phyloP scores from a whole-genome alignment of 2,888 invertebrate genomes.

The Spodoptera exigua region DNA sequence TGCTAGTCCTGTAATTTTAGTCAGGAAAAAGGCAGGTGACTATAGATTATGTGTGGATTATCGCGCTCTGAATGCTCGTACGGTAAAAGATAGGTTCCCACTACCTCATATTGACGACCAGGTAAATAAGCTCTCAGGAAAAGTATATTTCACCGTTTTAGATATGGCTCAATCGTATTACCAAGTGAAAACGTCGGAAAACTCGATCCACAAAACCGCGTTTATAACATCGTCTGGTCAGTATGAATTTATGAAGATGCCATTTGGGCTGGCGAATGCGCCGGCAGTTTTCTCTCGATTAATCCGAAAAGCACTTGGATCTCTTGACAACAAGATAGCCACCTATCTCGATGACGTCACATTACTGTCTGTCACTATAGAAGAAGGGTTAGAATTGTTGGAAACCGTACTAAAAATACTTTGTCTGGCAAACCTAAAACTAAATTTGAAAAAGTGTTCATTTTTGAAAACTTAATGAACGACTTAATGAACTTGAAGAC shows the following conservation, averaged over 20 bases:
- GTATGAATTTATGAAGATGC: constrained; percentile 8
- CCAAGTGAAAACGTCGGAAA: not conserved
- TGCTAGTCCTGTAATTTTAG: constrained; percentile 17
- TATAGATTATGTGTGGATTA: constrained; percentile 6
- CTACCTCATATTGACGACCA: not conserved
- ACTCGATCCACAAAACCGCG: not conserved
- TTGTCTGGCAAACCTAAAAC: constrained; percentile 2
- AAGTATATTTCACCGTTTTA: not conserved
- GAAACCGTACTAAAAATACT: too few species aligned
- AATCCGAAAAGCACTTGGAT: not conserved
- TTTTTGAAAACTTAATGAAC: constrained; percentile 4
- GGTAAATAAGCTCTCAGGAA: constrained; percentile 6
- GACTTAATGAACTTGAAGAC: constrained; percentile 8
- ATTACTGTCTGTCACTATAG: not conserved
- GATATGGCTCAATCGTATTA: constrained; percentile 4
- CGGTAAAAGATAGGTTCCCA: constrained; percentile 4
- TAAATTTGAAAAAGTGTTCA: constrained; percentile 2
- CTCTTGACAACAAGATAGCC: not conserved
- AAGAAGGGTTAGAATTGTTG: too few species aligned
- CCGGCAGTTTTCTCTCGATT: too few species aligned
- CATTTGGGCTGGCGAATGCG: not conserved
- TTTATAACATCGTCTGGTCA: constrained; percentile 2
- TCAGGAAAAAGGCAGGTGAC: constrained; percentile 8
- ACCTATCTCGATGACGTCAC: constrained; percentile 3
- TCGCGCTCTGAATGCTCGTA: constrained; percentile 5